A percentile compares a stretch with the other conserved stretches of the same genome.
phyloP scores from a whole-genome alignment of 2,113 vertebrate genomes.

The Varanus salvator region DNA sequence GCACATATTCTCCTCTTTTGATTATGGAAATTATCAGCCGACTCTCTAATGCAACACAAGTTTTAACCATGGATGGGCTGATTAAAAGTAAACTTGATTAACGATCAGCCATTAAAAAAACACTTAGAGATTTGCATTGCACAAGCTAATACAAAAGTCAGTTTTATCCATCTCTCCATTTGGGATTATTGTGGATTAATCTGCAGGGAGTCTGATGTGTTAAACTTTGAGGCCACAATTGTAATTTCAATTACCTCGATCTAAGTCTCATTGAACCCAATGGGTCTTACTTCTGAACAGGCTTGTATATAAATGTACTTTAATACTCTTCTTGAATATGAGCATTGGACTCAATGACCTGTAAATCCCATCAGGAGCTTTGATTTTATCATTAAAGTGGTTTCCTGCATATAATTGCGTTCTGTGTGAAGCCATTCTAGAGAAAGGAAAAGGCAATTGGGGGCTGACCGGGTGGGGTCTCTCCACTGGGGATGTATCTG shows the following conservation, averaged over 20 bases:
- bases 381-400: background rate
- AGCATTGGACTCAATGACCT: background rate
- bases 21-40: conserved; percentile 76
- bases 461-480: too few relatives aligned
- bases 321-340: background rate
- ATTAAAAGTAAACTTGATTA: conserved; percentile 73
- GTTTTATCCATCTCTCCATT: background rate
- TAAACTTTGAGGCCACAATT: too few relatives aligned
- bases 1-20: conserved; percentile 68
- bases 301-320: background rate
- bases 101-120: conserved; percentile 64
- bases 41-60: conserved; percentile 72
- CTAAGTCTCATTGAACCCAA: background rate
- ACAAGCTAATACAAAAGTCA: background rate
- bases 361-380: background rate
- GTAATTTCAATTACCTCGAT: background rate
- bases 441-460: background rate
- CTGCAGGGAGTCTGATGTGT: background rate
- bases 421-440: background rate
- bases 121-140: background rate
- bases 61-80: conserved; percentile 71
- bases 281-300: background rate
- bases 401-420: background rate
- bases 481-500: too few relatives aligned
- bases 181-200: background rate